Evolutionary conservation across 1,140 invertebrate species (phyloP).

Genomic region (Drosophila watanabei): DNA sequence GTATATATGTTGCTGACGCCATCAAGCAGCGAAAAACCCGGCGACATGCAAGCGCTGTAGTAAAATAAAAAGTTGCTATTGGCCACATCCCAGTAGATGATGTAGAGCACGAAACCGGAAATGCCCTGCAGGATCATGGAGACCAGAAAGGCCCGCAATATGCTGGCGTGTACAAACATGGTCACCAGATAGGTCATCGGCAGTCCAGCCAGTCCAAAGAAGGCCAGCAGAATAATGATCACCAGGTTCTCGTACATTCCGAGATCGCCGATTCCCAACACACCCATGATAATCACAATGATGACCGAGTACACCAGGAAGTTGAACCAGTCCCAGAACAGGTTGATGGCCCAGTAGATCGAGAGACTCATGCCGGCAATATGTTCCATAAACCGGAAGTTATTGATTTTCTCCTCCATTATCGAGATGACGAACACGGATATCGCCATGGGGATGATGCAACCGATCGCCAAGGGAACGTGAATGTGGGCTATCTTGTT

Average conservation of each 20-base stretch:
- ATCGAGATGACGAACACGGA: constrained; percentile 71
- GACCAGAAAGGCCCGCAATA: constrained; percentile 60
- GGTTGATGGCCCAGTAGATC: constrained; percentile 62
- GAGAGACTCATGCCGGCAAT: constrained; percentile 62
- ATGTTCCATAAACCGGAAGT: constrained; percentile 57
- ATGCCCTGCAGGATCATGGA: constrained; percentile 65
- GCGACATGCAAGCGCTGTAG: constrained; percentile 64
- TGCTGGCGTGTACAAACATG: constrained; percentile 53
- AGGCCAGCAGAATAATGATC: constrained; percentile 49
- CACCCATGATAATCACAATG: constrained; percentile 59
- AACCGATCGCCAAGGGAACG: constrained; percentile 61
- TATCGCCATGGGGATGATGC: constrained; percentile 64
- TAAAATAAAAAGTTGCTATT: constrained; percentile 66
- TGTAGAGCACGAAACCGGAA: constrained; percentile 62
- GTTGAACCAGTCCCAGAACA: constrained; percentile 72
- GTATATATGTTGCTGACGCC: constrained; percentile 74
- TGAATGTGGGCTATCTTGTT: constrained; percentile 72
- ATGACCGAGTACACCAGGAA: constrained; percentile 64
- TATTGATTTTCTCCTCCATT: constrained; percentile 60
- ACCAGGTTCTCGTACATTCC: constrained; percentile 54
- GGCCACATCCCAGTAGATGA: constrained; percentile 76
- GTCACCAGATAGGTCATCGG: constrained; percentile 71
- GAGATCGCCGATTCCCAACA: constrained; percentile 58
- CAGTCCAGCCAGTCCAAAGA: constrained; percentile 62
- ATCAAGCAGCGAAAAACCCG: constrained; percentile 73